Evolutionary conservation across 2,797 vertebrate genomes (phyloP).

Genomic region (Nannoperca obscura): DNA sequence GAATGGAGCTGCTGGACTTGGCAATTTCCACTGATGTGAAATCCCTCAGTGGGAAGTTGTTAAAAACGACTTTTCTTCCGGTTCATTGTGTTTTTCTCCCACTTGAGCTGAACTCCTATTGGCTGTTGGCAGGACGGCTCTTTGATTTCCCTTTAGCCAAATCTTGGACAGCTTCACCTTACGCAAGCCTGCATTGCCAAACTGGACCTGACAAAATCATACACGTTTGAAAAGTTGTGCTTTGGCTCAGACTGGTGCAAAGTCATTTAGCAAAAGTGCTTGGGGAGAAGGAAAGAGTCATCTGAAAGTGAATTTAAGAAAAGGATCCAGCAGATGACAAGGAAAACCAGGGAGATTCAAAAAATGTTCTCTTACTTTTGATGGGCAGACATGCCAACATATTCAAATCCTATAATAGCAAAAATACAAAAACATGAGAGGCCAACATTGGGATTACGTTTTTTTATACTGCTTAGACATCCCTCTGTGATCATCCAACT

Average conservation of each 20-base stretch:
- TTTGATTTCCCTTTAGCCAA: constrained; percentile 27
- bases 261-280: constrained; percentile 9
- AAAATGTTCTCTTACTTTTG: constrained; percentile 11
- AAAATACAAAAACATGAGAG: neutral
- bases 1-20: constrained; percentile 12
- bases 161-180: constrained; percentile 33
- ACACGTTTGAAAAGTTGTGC: constrained; percentile 14
- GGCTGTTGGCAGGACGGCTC: constrained; percentile 20
- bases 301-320: constrained; percentile 13
- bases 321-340: constrained; percentile 12
- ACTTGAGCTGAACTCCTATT: constrained; percentile 18
- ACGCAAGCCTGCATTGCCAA: constrained; percentile 30
- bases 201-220: constrained; percentile 38
- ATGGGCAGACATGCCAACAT: neutral
- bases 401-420: neutral
- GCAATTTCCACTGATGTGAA: constrained; percentile 1
- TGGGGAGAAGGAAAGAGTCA: constrained; percentile 5
- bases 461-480: neutral
- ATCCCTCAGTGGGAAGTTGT: constrained; percentile 33
- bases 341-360: neutral
- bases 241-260: neutral
- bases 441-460: neutral
- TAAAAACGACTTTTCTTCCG: constrained; percentile 35
- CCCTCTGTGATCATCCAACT: neutral
- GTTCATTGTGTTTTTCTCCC: constrained; percentile 31